Base-by-base conservation (phyloP, 1,140 invertebrate species). In the Drosophila repleta region DNA sequence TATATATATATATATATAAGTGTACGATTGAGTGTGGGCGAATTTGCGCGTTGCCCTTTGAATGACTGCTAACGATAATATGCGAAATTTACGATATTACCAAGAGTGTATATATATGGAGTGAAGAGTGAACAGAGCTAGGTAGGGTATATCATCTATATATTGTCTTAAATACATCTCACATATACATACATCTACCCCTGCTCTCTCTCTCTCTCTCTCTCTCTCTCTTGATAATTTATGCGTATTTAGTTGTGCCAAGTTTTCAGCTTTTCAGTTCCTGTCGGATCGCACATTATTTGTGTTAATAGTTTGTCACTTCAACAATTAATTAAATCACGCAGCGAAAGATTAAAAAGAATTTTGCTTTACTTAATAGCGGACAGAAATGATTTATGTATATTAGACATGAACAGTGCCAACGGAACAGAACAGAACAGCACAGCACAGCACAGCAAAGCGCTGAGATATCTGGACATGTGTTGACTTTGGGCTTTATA, bases 321-420 rank as follows among this genome's bases (percentile, higher is more conserved):
- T 57, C 53, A 71, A 66, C 68, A 71, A 66, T 71, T 71, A 66
- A 66, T 65, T 66, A 71, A 58, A 65, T 57, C 68, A 66, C 62
- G 53, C 18, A 49, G 53, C 37, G 18, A 66, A 65, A 55, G 62
- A 71, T 66, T 66, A 66, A 71, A 58, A 3, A 65, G 52, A 70
- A 51, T 58, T 71, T 71, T 57, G 46, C 53, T 66, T 53, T 49
- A 58, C 53, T 66, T 71, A 66, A 66, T 58, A 46, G 63, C 46
- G 39, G 26, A 32, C 62, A 66, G 49, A 66, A 65, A 71, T 71
- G 64, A 71, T 65, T 21, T 56, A 57, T 51, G 63, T 37, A 57
- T 24, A 43, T 65, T 29, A 52, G 60, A 26, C 37, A 32, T 32
- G 32, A 60, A 46, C 24, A 43, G 11, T 51, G 45, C 21, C 2